Conservation (phyloP, 2,113 vertebrate genomes). For the Etheostoma spectabile region DNA sequence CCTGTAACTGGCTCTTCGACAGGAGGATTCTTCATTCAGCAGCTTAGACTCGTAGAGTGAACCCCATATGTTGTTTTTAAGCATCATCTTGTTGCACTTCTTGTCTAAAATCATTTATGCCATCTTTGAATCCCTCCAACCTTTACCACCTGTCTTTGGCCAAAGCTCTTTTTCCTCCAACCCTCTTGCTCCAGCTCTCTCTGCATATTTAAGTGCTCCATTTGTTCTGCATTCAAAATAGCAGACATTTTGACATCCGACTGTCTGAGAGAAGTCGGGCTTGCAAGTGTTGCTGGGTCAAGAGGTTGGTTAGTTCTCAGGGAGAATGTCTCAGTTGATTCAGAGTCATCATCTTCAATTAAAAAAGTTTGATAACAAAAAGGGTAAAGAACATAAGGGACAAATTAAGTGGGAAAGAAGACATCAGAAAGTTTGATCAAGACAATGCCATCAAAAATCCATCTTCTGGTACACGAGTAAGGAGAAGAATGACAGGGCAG, state of each 20-base stretch:
- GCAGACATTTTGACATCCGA: conserved; percentile 93
- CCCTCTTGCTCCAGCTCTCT: conserved; percentile 75
- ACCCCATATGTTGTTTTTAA: conserved; percentile 75
- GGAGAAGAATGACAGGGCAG: conserved; percentile 56
- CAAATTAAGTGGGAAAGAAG: conserved; percentile 93
- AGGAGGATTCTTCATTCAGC: conserved; percentile 75
- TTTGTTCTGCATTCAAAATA: conserved; percentile 87
- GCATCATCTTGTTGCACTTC: conserved; percentile 36
- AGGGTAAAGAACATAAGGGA: conserved; percentile 89
- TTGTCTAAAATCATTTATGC: conserved; percentile 24
- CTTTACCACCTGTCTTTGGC: conserved; percentile 90
- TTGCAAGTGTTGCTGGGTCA: conserved; percentile 94
- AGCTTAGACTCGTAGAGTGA: conserved; percentile 84
- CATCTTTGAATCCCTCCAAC: conserved; percentile 88
- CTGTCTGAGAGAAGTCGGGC: conserved; percentile 96
- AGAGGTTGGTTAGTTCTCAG: conserved; percentile 94
- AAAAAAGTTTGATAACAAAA: conserved; percentile 80
- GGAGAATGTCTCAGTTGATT: conserved; percentile 96
- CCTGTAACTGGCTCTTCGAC: conserved; percentile 73
- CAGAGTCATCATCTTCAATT: conserved; percentile 97
- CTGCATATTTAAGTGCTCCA: conserved; percentile 83
- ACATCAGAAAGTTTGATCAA: conserved; percentile 94
- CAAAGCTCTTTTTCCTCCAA: conserved; percentile 84
- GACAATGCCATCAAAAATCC: conserved; percentile 89
- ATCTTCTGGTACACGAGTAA: conserved; percentile 88